phyloP scores from a whole-genome alignment of 2,888 invertebrate species.

The Polymixis flavicincta region DNA sequence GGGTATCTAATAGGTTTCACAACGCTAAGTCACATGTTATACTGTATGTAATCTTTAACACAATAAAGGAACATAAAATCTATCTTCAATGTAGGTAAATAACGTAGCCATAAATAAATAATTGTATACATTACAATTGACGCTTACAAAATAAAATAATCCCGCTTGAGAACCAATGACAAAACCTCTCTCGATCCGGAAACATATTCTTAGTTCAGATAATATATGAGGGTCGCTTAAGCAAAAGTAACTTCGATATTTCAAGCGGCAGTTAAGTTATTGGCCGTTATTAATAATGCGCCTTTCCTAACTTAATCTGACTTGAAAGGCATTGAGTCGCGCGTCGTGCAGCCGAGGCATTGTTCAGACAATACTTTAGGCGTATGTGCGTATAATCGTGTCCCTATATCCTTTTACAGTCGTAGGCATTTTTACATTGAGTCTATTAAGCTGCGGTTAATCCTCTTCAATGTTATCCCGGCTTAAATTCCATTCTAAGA shows the following conservation, averaged over 20 bases:
- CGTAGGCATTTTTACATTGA: constrained; percentile 59
- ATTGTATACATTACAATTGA: constrained; percentile 68
- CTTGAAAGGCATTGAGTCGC: constrained; percentile 88
- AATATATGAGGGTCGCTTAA: constrained; percentile 88
- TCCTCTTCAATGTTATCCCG: constrained; percentile 56
- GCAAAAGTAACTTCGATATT: constrained; percentile 89
- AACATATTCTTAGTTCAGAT: constrained; percentile 87
- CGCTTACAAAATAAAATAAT: constrained; percentile 76
- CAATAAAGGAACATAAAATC: constrained; percentile 47
- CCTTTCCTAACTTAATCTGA: constrained; percentile 90
- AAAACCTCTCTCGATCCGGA: constrained; percentile 86
- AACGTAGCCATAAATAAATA: constrained; percentile 65
- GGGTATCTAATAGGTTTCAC: constrained; percentile 8
- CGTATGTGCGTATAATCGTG: constrained; percentile 57
- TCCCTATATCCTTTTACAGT: constrained; percentile 53
- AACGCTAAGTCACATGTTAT: constrained; percentile 37
- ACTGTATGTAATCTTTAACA: constrained; percentile 40
- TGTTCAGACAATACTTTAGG: constrained; percentile 83
- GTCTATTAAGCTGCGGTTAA: constrained; percentile 62
- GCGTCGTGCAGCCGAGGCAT: constrained; percentile 84
- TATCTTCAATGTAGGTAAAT: constrained; percentile 63
- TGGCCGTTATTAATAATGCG: constrained; percentile 89
- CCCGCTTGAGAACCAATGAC: constrained; percentile 77
- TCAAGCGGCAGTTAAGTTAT: constrained; percentile 88
- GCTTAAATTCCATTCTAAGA: constrained; percentile 45